phyloP scores from a whole-genome alignment of 1,140 invertebrate genomes.

The Globodera rostochiensis region DNA sequence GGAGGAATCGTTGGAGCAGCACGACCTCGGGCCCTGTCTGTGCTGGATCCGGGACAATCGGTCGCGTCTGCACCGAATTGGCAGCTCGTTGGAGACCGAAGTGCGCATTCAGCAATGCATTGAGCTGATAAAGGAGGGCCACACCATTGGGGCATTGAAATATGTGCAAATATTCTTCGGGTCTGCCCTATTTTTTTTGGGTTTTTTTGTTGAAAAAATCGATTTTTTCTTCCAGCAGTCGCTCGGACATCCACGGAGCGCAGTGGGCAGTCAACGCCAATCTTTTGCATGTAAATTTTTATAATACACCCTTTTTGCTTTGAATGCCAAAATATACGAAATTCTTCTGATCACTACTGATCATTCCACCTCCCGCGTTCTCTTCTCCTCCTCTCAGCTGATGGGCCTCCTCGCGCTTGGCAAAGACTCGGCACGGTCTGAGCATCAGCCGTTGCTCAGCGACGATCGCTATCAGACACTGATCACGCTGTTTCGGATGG shows the following conservation, averaged over 20 bases:
- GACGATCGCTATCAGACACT: slow-evolving; percentile 51
- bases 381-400: slow-evolving; percentile 34
- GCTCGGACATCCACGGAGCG: slow-evolving; percentile 7
- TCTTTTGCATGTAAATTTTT: slow-evolving; percentile 8
- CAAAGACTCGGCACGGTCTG: slow-evolving; percentile 21
- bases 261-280: slow-evolving; percentile 10
- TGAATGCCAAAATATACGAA: not conserved
- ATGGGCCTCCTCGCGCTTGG: slow-evolving; percentile 44
- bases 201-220: not conserved
- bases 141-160: slow-evolving; percentile 83
- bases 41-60: slow-evolving; percentile 96
- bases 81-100: slow-evolving; percentile 76
- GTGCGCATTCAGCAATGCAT: slow-evolving; percentile 91
- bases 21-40: slow-evolving; percentile 85
- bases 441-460: slow-evolving; percentile 37
- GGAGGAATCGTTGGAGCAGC: slow-evolving; percentile 73
- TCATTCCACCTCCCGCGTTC: not conserved
- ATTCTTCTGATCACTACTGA: slow-evolving; percentile 19
- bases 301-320: not conserved
- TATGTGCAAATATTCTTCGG: slow-evolving; percentile 61
- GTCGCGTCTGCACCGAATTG: slow-evolving; percentile 86
- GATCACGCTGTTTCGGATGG: slow-evolving; percentile 38
- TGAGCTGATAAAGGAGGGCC: slow-evolving; percentile 84
- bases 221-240: not conserved
- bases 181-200: not conserved